These are phyloP conservation scores for Heliothis subflexa DNA, from an alignment of 1,140 invertebrate genomes.

Conservation along the genomic window DNA sequence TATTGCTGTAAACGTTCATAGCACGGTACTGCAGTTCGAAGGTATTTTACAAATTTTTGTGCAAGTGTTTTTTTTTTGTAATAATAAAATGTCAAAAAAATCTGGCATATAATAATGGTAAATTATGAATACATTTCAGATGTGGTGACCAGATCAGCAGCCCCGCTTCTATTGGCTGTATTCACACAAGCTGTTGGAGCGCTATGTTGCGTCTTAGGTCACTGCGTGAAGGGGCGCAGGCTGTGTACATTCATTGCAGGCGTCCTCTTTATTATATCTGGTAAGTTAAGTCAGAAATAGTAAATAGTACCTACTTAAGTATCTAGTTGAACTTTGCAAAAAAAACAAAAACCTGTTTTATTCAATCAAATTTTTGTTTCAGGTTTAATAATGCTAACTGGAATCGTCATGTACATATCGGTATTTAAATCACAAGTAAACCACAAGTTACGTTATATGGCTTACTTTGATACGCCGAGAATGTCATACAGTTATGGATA, in stretches of 20 bases:
- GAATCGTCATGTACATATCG: slow-evolving; percentile 96
- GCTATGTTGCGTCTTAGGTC: slow-evolving; percentile 89
- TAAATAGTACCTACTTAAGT: not conserved
- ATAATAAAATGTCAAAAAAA: not conserved
- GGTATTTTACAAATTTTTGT: no score
- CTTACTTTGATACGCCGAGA: slow-evolving; percentile 91
- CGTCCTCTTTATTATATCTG: slow-evolving; percentile 91
- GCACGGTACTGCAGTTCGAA: no score
- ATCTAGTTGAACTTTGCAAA: no score
- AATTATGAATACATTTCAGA: slow-evolving; percentile 85
- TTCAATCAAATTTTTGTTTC: slow-evolving; percentile 66
- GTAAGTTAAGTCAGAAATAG: slow-evolving; percentile 58
- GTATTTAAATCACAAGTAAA: slow-evolving; percentile 96
- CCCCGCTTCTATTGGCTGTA: slow-evolving; percentile 89
- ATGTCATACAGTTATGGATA: slow-evolving; percentile 96
- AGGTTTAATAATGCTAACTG: slow-evolving; percentile 95
- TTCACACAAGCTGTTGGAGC: slow-evolving; percentile 89
- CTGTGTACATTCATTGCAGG: slow-evolving; percentile 91
- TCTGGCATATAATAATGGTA: not conserved
- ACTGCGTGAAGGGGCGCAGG: slow-evolving; percentile 87
- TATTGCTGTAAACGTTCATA: no score
- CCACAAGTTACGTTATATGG: slow-evolving; percentile 92
- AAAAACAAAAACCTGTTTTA: no score
- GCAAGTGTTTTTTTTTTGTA: not conserved
- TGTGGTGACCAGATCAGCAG: slow-evolving; percentile 90